Evolutionary conservation across 2,797 vertebrate species (phyloP).

Genomic region (Pelobates cultripes): DNA sequence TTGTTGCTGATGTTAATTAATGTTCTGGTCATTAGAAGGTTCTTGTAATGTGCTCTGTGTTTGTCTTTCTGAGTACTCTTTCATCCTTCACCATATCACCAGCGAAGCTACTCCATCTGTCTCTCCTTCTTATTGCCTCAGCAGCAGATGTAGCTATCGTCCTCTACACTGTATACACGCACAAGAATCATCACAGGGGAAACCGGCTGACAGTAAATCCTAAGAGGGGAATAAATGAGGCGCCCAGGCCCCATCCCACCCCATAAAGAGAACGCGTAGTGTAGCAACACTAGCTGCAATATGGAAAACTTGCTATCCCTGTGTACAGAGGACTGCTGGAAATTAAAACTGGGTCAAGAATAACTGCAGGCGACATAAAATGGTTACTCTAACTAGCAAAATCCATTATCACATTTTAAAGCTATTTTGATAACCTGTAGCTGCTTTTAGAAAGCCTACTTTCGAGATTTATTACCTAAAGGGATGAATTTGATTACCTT

Average conservation of each 20-base stretch:
- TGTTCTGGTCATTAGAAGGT: conserved; percentile 85
- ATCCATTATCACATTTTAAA: not conserved
- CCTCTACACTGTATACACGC: not conserved
- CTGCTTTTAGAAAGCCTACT: not conserved
- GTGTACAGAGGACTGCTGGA: not conserved
- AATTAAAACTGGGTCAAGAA: not conserved
- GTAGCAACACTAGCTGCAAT: not conserved
- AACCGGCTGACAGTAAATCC: not conserved
- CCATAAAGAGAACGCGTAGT: not conserved
- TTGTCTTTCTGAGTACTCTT: conserved; percentile 82
- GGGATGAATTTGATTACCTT: not conserved
- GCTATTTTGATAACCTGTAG: not conserved
- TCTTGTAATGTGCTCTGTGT: conserved; percentile 84
- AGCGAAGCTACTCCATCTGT: conserved; percentile 78
- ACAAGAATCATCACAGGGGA: not conserved
- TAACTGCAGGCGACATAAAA: not conserved
- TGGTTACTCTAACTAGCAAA: not conserved
- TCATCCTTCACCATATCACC: conserved; percentile 84
- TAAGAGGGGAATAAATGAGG: not conserved
- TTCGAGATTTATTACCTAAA: not conserved
- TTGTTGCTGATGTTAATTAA: conserved; percentile 78
- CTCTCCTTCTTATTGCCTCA: conserved; percentile 69
- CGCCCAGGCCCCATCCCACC: not conserved
- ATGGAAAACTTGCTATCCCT: not conserved
- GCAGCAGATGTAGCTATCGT: conserved; percentile 59